These are phyloP conservation scores for Achlya flavicornis DNA, from an alignment of 2,888 invertebrate genomes.

Conservation along the genomic window DNA sequence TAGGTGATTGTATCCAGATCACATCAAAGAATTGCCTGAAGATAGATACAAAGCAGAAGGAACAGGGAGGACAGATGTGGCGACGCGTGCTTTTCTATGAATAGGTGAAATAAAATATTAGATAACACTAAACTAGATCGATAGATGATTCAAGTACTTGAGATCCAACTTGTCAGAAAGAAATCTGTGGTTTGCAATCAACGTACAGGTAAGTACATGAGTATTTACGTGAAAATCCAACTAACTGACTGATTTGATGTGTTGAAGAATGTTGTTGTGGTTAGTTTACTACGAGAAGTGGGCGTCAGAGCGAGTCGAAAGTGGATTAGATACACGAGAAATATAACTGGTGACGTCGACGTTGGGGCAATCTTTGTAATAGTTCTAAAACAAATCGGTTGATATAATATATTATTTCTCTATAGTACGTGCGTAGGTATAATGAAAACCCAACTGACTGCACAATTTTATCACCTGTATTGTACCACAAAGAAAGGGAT, in stretches of 20 bases:
- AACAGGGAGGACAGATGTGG: conserved; percentile 19
- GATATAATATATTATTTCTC: background rate
- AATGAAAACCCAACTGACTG: too few relatives aligned
- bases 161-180: background rate
- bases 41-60: conserved; percentile 55
- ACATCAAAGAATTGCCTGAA: conserved; percentile 70
- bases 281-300: conserved; percentile 58
- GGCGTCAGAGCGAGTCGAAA: conserved; percentile 52
- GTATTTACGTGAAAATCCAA: background rate
- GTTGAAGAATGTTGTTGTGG: conserved; percentile 53
- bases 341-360: conserved; percentile 40
- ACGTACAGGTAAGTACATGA: background rate
- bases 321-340: conserved; percentile 47
- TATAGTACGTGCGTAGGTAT: background rate
- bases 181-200: background rate
- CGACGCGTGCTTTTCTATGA: too few relatives aligned
- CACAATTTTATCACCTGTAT: too few relatives aligned
- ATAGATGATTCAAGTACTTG: background rate
- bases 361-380: conserved; percentile 32
- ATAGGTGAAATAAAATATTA: conserved; percentile 44
- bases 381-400: background rate
- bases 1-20: conserved; percentile 78
- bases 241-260: conserved; percentile 11
- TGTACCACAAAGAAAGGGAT: too few relatives aligned
- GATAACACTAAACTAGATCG: background rate